Evolutionary conservation across 2,113 vertebrate species (phyloP).

Genomic region (Nycticorax nycticorax): DNA sequence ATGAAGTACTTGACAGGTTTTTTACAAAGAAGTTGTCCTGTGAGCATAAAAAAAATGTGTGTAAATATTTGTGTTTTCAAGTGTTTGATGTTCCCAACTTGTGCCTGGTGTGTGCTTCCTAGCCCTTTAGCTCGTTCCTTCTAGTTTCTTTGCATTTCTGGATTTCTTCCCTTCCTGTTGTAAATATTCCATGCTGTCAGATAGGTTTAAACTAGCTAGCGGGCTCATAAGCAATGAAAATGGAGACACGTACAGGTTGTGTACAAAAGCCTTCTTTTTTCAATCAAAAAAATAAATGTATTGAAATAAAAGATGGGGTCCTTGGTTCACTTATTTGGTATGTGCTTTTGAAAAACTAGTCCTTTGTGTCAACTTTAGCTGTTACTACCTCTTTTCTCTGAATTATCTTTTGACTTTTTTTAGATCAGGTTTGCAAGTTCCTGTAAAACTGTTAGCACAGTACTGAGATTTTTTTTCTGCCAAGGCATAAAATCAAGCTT

Average conservation of each 20-base stretch:
- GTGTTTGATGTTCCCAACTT: not conserved
- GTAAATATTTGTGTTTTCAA: conserved; percentile 3
- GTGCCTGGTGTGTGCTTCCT: not conserved
- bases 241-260: not conserved
- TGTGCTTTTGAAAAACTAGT: not conserved
- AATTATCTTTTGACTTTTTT: not conserved
- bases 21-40: not conserved
- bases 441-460: not conserved
- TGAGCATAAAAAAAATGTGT: not conserved
- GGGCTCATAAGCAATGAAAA: not conserved
- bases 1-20: not conserved
- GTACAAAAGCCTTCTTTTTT: not conserved
- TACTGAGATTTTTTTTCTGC: not conserved
- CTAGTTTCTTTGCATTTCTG: not conserved
- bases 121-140: not conserved
- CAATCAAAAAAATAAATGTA: not conserved
- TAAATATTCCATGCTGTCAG: not conserved
- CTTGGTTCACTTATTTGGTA: not conserved
- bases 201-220: not conserved
- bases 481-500: not conserved
- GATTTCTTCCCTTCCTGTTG: not conserved
- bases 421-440: not conserved
- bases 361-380: not conserved
- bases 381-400: not conserved
- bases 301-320: not conserved